phyloP scores from a whole-genome alignment of 2,113 vertebrate genomes.

The Cryptomyrus ogoouensis region DNA sequence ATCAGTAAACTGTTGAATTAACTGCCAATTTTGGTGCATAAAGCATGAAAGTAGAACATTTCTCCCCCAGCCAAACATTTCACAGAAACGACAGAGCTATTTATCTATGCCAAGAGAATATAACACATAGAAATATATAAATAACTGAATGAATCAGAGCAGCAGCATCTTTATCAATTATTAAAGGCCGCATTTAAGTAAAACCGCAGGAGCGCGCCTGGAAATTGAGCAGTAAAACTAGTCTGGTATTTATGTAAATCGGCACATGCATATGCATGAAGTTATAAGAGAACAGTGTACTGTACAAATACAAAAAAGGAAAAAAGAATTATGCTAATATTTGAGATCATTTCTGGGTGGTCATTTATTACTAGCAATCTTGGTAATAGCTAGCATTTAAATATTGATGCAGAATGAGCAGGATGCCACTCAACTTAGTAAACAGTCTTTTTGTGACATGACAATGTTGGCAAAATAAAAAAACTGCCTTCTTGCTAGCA shows the following conservation, averaged over 20 bases:
- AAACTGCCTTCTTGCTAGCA: neutral
- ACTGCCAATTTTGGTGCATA: constrained; percentile 44
- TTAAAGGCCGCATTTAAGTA: constrained; percentile 43
- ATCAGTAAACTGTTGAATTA: constrained; percentile 33
- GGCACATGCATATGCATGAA: constrained; percentile 13
- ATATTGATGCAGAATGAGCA: constrained; percentile 1
- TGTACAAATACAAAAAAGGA: constrained; percentile 20
- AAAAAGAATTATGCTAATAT: constrained; percentile 14
- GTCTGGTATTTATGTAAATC: constrained; percentile 41
- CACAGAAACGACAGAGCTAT: constrained; percentile 36
- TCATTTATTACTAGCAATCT: neutral
- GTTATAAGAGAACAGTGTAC: neutral
- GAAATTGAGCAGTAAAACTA: constrained; percentile 29
- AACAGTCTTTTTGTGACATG: neutral
- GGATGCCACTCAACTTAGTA: neutral
- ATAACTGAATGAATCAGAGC: constrained; percentile 30
- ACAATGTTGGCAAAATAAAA: neutral
- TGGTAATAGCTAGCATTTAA: neutral
- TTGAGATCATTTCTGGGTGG: neutral
- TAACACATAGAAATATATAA: constrained; percentile 49
- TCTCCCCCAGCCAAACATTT: constrained; percentile 55
- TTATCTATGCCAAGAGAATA: constrained; percentile 53
- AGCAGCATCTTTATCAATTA: constrained; percentile 59
- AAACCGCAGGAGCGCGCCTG: constrained; percentile 26
- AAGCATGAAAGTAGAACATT: constrained; percentile 66